phyloP scores from a whole-genome alignment of 30 jellyfish, hydroid and myxozoan genomes.

The Hydractinia echinata region DNA sequence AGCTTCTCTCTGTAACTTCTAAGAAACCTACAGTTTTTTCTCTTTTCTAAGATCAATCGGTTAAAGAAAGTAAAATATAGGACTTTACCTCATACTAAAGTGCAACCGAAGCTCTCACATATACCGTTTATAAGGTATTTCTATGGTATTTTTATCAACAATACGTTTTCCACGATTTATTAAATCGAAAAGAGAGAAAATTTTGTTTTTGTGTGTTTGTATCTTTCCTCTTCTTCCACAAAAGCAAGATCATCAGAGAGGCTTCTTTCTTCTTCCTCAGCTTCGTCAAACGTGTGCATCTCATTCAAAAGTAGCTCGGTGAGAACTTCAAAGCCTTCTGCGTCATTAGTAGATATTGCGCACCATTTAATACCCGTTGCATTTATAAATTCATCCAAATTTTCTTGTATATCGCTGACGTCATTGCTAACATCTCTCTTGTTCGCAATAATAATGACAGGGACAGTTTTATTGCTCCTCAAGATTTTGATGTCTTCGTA shows the following conservation, averaged over 20 bases:
- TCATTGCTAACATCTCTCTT: slow-evolving; percentile 1
- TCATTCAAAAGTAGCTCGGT: slow-evolving; percentile 22
- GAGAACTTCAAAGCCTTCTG: slow-evolving; percentile 15
- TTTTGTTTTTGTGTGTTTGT: not conserved
- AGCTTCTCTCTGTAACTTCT: too few relatives aligned
- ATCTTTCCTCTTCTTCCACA: slow-evolving; percentile 10
- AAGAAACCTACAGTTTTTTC: too few relatives aligned
- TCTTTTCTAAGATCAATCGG: too few relatives aligned
- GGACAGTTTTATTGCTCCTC: slow-evolving; percentile 7
- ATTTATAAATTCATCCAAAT: not conserved
- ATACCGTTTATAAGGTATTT: too few relatives aligned
- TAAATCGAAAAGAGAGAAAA: too few relatives aligned
- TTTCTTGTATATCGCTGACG: not conserved
- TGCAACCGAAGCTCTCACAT: too few relatives aligned
- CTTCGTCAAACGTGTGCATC: slow-evolving; percentile 4
- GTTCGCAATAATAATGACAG: not conserved
- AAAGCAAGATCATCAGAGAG: slow-evolving; percentile 18
- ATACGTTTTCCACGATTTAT: too few relatives aligned
- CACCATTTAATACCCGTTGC: not conserved
- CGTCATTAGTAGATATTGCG: not conserved
- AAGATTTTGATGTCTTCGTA: not conserved
- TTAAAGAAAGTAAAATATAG: too few relatives aligned
- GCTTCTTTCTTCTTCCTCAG: not conserved
- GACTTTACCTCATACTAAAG: too few relatives aligned
- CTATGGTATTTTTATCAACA: too few relatives aligned